Conservation (phyloP, 64 coral and sea anemone genomes). For the Pocillopora damicornis region DNA sequence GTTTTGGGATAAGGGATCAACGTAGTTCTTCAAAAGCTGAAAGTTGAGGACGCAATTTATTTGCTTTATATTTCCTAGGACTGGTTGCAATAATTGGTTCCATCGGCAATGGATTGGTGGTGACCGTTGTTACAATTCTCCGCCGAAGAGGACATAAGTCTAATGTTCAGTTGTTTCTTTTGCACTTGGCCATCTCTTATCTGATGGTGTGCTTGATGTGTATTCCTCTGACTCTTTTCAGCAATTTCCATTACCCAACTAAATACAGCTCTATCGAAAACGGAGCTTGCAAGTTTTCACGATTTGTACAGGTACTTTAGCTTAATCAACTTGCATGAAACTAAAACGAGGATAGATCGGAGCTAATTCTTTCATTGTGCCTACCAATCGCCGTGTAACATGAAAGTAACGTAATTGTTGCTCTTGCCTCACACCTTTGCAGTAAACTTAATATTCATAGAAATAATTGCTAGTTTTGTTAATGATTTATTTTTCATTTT, state of each 20-base stretch:
- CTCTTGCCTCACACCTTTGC: too few species aligned
- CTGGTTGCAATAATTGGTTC: conserved; percentile 53
- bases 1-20: too few species aligned
- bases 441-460: too few species aligned
- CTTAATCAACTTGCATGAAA: not conserved
- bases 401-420: too few species aligned
- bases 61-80: conserved; percentile 6
- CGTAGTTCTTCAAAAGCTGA: too few species aligned
- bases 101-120: conserved; percentile 62
- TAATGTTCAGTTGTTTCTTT: conserved; percentile 64
- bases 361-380: too few species aligned
- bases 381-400: too few species aligned
- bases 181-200: conserved; percentile 75
- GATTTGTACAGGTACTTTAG: conserved; percentile 62
- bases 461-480: not conserved
- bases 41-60: not conserved
- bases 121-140: conserved; percentile 37
- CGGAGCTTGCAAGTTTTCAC: conserved; percentile 55
- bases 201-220: conserved; percentile 74
- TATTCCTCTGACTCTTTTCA: conserved; percentile 64
- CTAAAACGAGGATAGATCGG: too few species aligned
- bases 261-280: conserved; percentile 27
- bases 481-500: not conserved
- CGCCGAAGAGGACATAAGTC: conserved; percentile 61
- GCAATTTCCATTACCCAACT: conserved; percentile 63